Percentiles rank a stretch among this genome's conserved stretches.
phyloP scores from a whole-genome alignment of 2,797 vertebrate genomes.

The Neosilurus mollespiculum region DNA sequence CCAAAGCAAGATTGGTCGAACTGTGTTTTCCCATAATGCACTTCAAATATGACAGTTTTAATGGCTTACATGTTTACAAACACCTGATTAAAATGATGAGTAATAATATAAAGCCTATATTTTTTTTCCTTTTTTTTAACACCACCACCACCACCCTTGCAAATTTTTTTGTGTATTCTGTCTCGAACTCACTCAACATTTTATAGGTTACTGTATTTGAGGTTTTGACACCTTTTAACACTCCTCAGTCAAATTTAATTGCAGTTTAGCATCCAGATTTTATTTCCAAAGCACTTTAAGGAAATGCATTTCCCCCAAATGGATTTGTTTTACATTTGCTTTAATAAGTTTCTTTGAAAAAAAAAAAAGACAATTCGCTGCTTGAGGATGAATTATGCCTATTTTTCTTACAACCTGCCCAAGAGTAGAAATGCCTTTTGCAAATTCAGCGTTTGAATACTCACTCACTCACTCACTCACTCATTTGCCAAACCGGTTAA shows the following conservation, averaged over 20 bases:
- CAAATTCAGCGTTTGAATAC: not conserved
- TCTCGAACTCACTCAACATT: not conserved
- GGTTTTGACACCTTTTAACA: not conserved
- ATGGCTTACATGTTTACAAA: not conserved
- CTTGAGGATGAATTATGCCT: not conserved
- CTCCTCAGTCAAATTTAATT: not conserved
- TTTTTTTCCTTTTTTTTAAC: not conserved
- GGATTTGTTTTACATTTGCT: not conserved
- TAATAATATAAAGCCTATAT: not conserved
- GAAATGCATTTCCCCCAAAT: no score
- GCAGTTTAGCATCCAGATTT: not conserved
- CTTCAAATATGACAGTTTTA: not conserved
- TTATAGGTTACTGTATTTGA: not conserved
- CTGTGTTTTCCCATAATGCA: constrained; percentile 19
- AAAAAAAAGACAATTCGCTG: not conserved
- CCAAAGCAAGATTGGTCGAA: not conserved
- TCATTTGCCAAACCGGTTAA: no score
- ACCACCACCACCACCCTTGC: not conserved
- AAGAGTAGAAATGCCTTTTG: not conserved
- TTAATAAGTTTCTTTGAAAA: not conserved
- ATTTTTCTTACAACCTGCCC: not conserved
- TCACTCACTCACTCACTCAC: no score
- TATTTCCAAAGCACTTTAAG: constrained; percentile 6
- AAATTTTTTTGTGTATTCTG: no score
- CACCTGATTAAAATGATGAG: not conserved